Percentiles rank a stretch among this genome's conserved stretches.
Evolutionary conservation across 2,888 invertebrate species (phyloP).

Genomic region (Drosophila colorata): DNA sequence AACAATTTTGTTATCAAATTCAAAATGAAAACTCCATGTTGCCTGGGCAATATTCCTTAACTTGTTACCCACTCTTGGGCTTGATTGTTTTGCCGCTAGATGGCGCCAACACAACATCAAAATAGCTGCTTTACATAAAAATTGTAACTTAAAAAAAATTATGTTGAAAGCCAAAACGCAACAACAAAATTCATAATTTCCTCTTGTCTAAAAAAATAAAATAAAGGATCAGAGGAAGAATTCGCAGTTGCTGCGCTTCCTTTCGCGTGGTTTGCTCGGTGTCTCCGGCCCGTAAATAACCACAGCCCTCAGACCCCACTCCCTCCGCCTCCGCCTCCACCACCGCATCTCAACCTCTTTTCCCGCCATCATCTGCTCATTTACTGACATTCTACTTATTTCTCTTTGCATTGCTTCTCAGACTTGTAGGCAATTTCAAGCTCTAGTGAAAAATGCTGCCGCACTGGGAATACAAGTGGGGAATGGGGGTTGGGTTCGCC

Average conservation of each 20-base stretch:
- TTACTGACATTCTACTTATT: slow-evolving; percentile 35
- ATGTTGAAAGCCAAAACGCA: slow-evolving; percentile 21
- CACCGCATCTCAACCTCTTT: slow-evolving; percentile 12
- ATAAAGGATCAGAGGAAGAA: slow-evolving; percentile 21
- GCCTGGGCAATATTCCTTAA: background rate
- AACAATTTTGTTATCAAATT: background rate
- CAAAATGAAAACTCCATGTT: background rate
- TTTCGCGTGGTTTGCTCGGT: slow-evolving; percentile 55
- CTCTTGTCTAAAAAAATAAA: slow-evolving; percentile 41
- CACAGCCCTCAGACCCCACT: slow-evolving; percentile 1
- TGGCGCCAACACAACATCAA: slow-evolving; percentile 7
- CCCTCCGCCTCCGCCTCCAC: too few species aligned
- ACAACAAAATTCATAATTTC: slow-evolving; percentile 73
- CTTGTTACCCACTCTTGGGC: background rate
- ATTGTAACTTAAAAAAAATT: slow-evolving; percentile 10
- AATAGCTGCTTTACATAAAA: slow-evolving; percentile 8
- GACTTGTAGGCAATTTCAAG: slow-evolving; percentile 73
- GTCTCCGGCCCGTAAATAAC: slow-evolving; percentile 71
- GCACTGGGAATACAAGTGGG: slow-evolving; percentile 26
- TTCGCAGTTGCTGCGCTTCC: slow-evolving; percentile 63
- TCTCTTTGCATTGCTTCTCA: slow-evolving; percentile 24
- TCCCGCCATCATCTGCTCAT: slow-evolving; percentile 14
- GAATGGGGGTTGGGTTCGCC: slow-evolving; percentile 19
- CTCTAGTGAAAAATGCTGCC: slow-evolving; percentile 66
- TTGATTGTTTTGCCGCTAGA: background rate